Percentiles rank a stretch among this genome's conserved stretches.
phyloP scores from a whole-genome alignment of 2,888 invertebrate genomes.

The Leptopterna dolabrata region DNA sequence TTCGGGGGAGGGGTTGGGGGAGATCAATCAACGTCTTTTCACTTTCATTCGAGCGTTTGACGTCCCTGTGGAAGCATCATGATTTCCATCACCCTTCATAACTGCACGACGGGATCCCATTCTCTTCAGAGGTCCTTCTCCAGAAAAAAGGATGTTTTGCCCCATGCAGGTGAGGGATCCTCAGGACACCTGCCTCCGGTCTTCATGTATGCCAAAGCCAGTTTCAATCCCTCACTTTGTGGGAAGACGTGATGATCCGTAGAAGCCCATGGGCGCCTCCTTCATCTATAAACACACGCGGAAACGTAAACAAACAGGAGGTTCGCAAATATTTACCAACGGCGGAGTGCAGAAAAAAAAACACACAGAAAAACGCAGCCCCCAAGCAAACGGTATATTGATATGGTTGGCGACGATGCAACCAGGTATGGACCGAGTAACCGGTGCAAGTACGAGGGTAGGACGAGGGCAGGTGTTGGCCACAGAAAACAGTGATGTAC shows the following conservation, averaged over 20 bases:
- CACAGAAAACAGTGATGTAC: no score
- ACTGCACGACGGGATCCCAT: not conserved
- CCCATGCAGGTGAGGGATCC: not conserved
- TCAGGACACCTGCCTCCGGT: not conserved
- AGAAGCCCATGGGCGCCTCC: not conserved
- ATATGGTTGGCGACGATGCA: no score
- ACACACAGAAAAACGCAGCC: not conserved
- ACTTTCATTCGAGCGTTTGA: not conserved
- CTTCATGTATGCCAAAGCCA: not conserved
- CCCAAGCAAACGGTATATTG: not conserved
- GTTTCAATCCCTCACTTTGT: not conserved
- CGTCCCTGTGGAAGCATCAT: not conserved
- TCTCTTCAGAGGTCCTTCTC: not conserved
- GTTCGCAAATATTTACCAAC: not conserved
- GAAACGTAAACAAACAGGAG: not conserved
- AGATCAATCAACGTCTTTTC: not conserved
- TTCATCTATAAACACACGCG: not conserved
- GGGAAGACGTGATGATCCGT: not conserved
- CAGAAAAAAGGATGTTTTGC: not conserved
- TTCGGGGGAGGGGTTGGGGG: not conserved
- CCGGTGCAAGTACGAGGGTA: no score
- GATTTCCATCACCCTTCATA: not conserved
- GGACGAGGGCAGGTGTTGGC: no score
- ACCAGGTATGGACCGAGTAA: no score
- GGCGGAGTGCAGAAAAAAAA: not conserved